Percentiles rank a stretch among this genome's conserved stretches.
Evolutionary conservation across 92 coral and sea anemone genomes (phyloP).

Genomic region (Micromussa lordhowensis): DNA sequence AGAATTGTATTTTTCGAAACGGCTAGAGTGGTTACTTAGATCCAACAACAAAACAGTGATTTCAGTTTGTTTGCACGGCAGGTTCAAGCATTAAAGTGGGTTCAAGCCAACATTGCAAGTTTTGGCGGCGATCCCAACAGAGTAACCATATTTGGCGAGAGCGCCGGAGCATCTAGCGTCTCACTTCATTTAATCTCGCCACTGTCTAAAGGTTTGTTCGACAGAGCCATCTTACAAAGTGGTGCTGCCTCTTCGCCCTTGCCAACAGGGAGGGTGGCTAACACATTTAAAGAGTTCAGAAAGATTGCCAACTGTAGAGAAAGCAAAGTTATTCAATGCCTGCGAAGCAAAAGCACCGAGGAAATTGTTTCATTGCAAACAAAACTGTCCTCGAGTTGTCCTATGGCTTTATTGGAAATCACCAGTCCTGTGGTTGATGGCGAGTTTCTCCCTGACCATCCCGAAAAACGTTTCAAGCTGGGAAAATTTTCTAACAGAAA

Average conservation of each 20-base stretch:
- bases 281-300: background rate
- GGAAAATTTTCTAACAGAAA: background rate
- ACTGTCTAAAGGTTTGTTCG: slow-evolving; percentile 49
- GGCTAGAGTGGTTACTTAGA: background rate
- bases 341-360: slow-evolving; percentile 5
- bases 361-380: slow-evolving; percentile 16
- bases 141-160: slow-evolving; percentile 67
- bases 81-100: slow-evolving; percentile 58
- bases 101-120: slow-evolving; percentile 48
- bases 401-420: background rate
- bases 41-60: background rate
- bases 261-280: background rate
- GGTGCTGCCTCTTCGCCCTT: slow-evolving; percentile 17
- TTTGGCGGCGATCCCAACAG: slow-evolving; percentile 66
- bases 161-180: slow-evolving; percentile 59
- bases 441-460: background rate
- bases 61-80: slow-evolving; percentile 1
- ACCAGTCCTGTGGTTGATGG: slow-evolving; percentile 23
- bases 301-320: background rate
- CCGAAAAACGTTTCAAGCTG: slow-evolving; percentile 7
- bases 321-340: background rate
- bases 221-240: slow-evolving; percentile 45
- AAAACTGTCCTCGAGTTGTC: background rate
- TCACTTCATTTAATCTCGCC: slow-evolving; percentile 58
- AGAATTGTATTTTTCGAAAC: too few relatives aligned